Conservation (phyloP, 2,797 vertebrate species). For the Siniperca obscura region DNA sequence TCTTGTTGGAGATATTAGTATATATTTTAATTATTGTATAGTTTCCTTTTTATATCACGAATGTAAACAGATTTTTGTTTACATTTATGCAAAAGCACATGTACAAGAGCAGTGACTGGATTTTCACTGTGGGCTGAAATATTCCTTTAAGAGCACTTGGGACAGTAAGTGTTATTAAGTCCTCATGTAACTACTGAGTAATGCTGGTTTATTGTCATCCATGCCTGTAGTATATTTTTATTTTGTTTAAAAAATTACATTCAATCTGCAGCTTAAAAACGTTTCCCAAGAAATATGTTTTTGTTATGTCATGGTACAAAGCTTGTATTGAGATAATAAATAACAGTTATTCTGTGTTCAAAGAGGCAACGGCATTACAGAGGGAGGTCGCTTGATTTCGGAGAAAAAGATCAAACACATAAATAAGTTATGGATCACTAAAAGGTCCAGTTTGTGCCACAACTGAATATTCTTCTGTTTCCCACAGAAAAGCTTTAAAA, state of each 20-base stretch:
- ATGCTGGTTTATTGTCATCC: conserved; percentile 2
- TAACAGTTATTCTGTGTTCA: conserved; percentile 39
- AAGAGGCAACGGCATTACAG: conserved; percentile 18
- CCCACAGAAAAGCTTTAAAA: not conserved
- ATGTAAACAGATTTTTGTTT: not conserved
- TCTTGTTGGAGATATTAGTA: not conserved
- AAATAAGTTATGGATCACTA: not conserved
- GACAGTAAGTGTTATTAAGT: not conserved
- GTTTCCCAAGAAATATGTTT: conserved; percentile 22
- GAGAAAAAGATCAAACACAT: conserved; percentile 19
- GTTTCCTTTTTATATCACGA: not conserved
- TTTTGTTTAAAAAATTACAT: not conserved
- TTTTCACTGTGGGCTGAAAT: not conserved
- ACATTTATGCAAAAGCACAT: not conserved
- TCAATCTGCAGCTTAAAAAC: not conserved
- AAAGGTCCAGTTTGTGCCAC: not conserved
- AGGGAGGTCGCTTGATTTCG: conserved; percentile 37
- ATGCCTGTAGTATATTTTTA: not conserved
- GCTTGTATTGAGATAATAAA: not conserved
- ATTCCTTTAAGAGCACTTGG: conserved; percentile 10
- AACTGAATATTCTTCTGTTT: not conserved
- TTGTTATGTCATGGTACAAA: conserved; percentile 14
- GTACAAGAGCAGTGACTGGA: not conserved
- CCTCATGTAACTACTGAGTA: not conserved
- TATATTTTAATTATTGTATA: too few species aligned